Evolutionary conservation across 2,888 invertebrate genomes (phyloP).

Genomic region (Mesorhabditis sp.): DNA sequence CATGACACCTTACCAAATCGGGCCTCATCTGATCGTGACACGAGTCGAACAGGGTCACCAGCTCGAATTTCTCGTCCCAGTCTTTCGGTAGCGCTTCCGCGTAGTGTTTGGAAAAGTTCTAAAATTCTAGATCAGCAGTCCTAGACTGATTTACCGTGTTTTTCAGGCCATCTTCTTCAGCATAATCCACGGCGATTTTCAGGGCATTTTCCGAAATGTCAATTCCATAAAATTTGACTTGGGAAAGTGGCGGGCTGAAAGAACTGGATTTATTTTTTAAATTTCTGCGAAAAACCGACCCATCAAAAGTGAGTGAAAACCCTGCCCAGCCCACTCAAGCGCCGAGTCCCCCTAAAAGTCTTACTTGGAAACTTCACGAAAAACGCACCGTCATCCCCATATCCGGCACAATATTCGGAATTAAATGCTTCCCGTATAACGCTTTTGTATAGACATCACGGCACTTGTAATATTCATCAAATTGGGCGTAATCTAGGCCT

Average conservation of each 20-base stretch:
- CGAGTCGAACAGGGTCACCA: slow-evolving; percentile 45
- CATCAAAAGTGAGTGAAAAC: slow-evolving; percentile 2
- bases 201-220: background rate
- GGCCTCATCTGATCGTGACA: slow-evolving; percentile 47
- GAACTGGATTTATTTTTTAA: too few relatives aligned
- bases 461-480: background rate
- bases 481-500: background rate
- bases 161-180: background rate
- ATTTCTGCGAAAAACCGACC: too few relatives aligned
- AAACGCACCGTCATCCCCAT: background rate
- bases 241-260: background rate
- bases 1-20: slow-evolving; percentile 30
- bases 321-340: slow-evolving; percentile 3
- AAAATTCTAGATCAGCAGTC: background rate
- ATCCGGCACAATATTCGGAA: background rate
- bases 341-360: background rate
- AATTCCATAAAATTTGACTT: background rate
- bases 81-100: slow-evolving; percentile 8
- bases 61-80: slow-evolving; percentile 39
- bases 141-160: background rate
- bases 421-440: background rate
- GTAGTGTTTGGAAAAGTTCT: background rate
- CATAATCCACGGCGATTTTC: background rate
- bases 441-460: slow-evolving; percentile 1
- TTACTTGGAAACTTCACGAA: background rate